These are phyloP conservation scores for Eilema caniola DNA, from an alignment of 2,888 invertebrate genomes.

Conservation along the genomic window DNA sequence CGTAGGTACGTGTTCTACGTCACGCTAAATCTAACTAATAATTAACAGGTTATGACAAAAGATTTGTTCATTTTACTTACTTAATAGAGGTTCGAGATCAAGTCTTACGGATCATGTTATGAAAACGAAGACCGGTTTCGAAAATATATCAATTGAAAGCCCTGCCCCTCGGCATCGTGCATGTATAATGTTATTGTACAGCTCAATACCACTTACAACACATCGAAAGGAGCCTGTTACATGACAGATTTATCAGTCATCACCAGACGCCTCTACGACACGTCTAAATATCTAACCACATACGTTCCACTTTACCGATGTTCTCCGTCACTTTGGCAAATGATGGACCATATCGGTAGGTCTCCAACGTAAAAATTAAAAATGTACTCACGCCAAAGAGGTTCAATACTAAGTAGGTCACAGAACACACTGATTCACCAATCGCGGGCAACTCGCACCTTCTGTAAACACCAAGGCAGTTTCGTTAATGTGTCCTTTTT, in stretches of 20 bases:
- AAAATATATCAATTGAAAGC: slow-evolving; percentile 85
- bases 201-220: slow-evolving; percentile 71
- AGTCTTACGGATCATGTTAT: slow-evolving; percentile 72
- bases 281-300: slow-evolving; percentile 50
- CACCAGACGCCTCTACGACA: slow-evolving; percentile 56
- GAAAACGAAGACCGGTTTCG: slow-evolving; percentile 83
- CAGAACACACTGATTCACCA: slow-evolving; percentile 37
- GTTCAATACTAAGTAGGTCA: slow-evolving; percentile 35
- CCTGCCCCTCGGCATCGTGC: slow-evolving; percentile 63
- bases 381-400: slow-evolving; percentile 15
- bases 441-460: slow-evolving; percentile 52
- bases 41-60: slow-evolving; percentile 20
- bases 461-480: slow-evolving; percentile 26
- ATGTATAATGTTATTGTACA: slow-evolving; percentile 82
- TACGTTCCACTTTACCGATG: slow-evolving; percentile 45
- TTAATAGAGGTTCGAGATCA: slow-evolving; percentile 57
- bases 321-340: slow-evolving; percentile 20
- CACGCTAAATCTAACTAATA: background rate
- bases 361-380: slow-evolving; percentile 25
- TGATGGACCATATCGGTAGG: background rate
- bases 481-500: slow-evolving; percentile 2
- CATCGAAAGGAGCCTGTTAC: slow-evolving; percentile 66
- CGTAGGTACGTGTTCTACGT: slow-evolving; percentile 10
- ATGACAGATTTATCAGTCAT: slow-evolving; percentile 68
- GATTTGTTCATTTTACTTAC: slow-evolving; percentile 52